Base-by-base conservation (phyloP, 2,797 vertebrate genomes). In the Sebastes nivosus region DNA sequence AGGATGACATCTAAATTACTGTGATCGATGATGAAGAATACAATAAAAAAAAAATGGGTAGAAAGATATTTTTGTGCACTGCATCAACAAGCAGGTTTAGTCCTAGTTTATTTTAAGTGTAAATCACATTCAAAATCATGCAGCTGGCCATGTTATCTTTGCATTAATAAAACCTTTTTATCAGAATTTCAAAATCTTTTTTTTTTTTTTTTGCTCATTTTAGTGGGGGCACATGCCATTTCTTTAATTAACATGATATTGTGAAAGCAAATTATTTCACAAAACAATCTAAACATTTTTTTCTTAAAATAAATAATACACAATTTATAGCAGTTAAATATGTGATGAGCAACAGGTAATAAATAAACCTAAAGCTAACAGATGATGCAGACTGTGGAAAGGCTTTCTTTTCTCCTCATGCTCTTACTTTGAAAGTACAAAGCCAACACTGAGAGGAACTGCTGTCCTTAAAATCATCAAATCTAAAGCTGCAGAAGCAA, bases 301-400 rank as follows among this genome's bases (percentile, higher is more conserved):
- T 77, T 38, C 29, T 67, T 67, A 22, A 89, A 87, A 91, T 89
- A 93, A 88, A 87, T 90, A 89, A 87, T 81, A 71, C 4, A 61
- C 22, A 67, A 67, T 69, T 66, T 32, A 71, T 78, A 46, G 42
- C 29, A 81, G 77, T 91, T 88, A 81, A 81, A 91, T 86, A 91
- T 38, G 4, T 55, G 66, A 27, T 50, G 46, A 50, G 10, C 25
- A 18, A 78, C 18, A 25, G 42, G 58, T n/a, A 87, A 93, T 90
- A 91, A 90, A 93, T 92, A 91, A 55, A 77, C 27, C 67, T 83
- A 84, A 83, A 87, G 58, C 75, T 75, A 82, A 84, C 9, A 75
- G 29, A 68, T 29, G 9, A 65, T 36, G 38, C 22, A 46, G 60
- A 80, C 11, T 68, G 14, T 55, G 22, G 9, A 80, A 75, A 75